phyloP scores from a whole-genome alignment of 2,888 invertebrate genomes.

The Apoda limacodes region DNA sequence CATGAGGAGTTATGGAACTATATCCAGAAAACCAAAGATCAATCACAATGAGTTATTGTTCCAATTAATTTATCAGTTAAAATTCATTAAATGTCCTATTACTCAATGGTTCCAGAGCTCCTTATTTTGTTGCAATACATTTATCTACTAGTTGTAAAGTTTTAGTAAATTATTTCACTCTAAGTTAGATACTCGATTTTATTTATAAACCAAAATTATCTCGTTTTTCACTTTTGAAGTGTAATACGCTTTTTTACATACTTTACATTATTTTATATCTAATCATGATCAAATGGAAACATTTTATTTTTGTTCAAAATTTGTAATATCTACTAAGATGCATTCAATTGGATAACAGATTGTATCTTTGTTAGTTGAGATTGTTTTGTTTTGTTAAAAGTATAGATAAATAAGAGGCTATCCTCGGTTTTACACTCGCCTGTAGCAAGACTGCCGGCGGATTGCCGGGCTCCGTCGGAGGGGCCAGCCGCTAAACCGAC shows the following conservation, averaged over 20 bases:
- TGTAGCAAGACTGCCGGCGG: constrained; percentile 37
- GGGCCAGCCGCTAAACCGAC: constrained; percentile 47
- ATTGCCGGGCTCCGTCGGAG: constrained; percentile 27
- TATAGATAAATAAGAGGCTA: constrained; percentile 56
- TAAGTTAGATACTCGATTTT: constrained; percentile 61
- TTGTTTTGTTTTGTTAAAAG: constrained; percentile 53
- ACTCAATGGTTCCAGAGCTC: constrained; percentile 65
- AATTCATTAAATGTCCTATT: constrained; percentile 46
- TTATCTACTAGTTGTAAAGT: constrained; percentile 62
- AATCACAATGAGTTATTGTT: constrained; percentile 58
- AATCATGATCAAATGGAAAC: constrained; percentile 64
- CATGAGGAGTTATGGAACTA: constrained; percentile 63
- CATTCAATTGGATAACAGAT: constrained; percentile 52
- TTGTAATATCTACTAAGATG: constrained; percentile 51
- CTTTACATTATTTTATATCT: constrained; percentile 60
- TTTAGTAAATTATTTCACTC: constrained; percentile 68
- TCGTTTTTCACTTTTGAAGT: constrained; percentile 62
- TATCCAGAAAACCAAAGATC: constrained; percentile 61
- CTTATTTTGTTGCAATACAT: constrained; percentile 66
- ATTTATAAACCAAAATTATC: constrained; percentile 53
- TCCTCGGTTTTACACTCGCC: constrained; percentile 60
- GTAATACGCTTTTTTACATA: constrained; percentile 65
- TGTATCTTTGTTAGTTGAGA: constrained; percentile 54
- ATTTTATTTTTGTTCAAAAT: constrained; percentile 43
- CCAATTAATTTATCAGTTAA: constrained; percentile 51